Evolutionary conservation across 2,888 invertebrate genomes (phyloP), one percentile per base, ranked within the genome.

Genomic region (Melinaea menophilus): DNA sequence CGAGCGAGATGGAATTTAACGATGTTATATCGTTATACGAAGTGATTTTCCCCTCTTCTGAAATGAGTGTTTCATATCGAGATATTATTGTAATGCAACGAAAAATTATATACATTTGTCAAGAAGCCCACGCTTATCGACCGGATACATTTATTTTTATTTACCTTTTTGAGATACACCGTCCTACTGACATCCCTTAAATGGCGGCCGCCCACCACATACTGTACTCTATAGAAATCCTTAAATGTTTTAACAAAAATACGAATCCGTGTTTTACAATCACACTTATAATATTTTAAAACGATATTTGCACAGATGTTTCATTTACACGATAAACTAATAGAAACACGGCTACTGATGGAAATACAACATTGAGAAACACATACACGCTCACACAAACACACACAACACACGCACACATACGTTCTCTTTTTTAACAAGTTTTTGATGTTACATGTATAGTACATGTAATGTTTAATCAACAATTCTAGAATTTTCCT

Each of bases 91-190:
- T 46, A 57, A 37, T 59, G 51, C 31, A 60, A 31, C 4, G 48
- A 35, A 55, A 51, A 60, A 56, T 57, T 51, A 47, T 35, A 56
- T 48, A 61, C 45, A 63, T 56, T 41, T 55, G 46, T 54, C 54
- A 57, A 63, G 45, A 58, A 56, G 55, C 80, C 80, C 74, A 90
- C 90, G 82, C 87, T 45, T 65, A 67, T 73, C 66, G 75, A 78
- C 82, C 88, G 88, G 88, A 88, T 86, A 85, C 85, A 87, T 87
- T 81, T 81, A 85, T 88, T 84, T 85, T 84, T 84, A 83, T 86
- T 80, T 84, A 79, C 83, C 90, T 81, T 86, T 87, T 69, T 88
- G 86, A 82, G 78, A 76, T 75, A 86, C 87, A 88, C 88, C 88
- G 83, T 87, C 88, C 88, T 87, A 86, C 86, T 80, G 77, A 76